Evolutionary conservation across 1,140 invertebrate species (phyloP).

Genomic region (Nylanderia fulva): DNA sequence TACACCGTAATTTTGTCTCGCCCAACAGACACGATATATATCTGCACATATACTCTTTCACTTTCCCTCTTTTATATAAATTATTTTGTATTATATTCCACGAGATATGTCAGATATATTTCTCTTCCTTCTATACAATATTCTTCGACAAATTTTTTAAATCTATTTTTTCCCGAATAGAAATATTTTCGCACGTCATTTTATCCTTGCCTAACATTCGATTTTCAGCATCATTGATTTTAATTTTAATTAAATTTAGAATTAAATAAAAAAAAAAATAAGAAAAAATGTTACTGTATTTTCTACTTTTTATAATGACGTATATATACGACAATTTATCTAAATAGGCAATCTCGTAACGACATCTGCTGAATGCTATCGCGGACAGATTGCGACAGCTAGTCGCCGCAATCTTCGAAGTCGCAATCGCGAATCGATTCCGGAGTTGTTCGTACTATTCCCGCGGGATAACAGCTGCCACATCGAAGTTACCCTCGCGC

Average conservation of each 20-base stretch:
- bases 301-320: not conserved
- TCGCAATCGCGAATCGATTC: conserved; percentile 8
- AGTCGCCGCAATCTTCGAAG: conserved; percentile 20
- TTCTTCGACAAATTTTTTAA: conserved; percentile 24
- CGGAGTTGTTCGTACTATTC: conserved; percentile 34
- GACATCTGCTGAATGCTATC: not conserved
- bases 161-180: not conserved
- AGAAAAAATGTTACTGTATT: not conserved
- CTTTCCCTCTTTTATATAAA: conserved; percentile 38
- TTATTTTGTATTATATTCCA: conserved; percentile 49
- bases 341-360: not conserved
- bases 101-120: conserved; percentile 3
- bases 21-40: not conserved
- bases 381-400: conserved; percentile 29
- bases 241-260: not conserved
- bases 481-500: not conserved
- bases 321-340: not conserved
- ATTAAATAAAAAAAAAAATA: not conserved
- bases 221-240: not conserved
- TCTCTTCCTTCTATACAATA: not conserved
- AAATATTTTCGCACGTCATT: not conserved
- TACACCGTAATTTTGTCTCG: conserved; percentile 39
- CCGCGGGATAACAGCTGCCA: not conserved
- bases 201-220: not conserved
- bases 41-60: too few species aligned